Base-by-base conservation (phyloP, 2,888 invertebrate genomes). In the Parnassius glacialis region DNA sequence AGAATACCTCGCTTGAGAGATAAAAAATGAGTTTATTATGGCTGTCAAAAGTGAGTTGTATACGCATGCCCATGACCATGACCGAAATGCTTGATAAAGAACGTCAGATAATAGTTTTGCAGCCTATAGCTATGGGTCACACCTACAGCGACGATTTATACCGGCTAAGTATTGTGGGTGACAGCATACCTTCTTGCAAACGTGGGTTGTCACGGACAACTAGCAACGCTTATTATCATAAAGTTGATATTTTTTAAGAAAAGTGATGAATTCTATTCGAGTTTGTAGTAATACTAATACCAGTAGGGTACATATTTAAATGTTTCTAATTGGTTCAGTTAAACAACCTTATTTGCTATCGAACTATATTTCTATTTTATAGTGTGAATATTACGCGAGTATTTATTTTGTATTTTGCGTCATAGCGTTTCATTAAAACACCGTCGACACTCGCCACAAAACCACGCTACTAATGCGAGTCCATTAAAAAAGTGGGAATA, bases 401-500 rank as follows among this genome's bases (percentile, higher is more conserved):
- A 42, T 25, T 55, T 53, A 47, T 53, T 7, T 44, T 60, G 50
- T 25, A 52, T 51, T 62, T 62, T 55, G 53, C 54, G 58, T 55
- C 58, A 62, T 11, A n/a, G 10, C n/a, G 44, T 20, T 55, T 62
- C 52, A 55, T 42, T 58, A 58, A 54, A 54, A 16, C 52, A 51
- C 58, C 62, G 45, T 50, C 62, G 59, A 42, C 45, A 47, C 56
- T 25, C 53, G 16, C 55, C n/a, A 25, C 50, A 52, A 48, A 62
- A 52, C 52, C 43, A 65, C 57, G 55, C 62, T 61, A 59, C 61
- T 77, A 78, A 79, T 79, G 78, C 70, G 67, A 72, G 81, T 82
- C 80, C 72, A 70, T 74, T 78, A 47, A 63, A 80, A 74, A 74
- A 73, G 74, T 74, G 68, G 67, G 68, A 70, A 70, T 72, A 74